Conservation (phyloP, 92 coral and sea anemone species). For the Epizoanthus rinbou region DNA sequence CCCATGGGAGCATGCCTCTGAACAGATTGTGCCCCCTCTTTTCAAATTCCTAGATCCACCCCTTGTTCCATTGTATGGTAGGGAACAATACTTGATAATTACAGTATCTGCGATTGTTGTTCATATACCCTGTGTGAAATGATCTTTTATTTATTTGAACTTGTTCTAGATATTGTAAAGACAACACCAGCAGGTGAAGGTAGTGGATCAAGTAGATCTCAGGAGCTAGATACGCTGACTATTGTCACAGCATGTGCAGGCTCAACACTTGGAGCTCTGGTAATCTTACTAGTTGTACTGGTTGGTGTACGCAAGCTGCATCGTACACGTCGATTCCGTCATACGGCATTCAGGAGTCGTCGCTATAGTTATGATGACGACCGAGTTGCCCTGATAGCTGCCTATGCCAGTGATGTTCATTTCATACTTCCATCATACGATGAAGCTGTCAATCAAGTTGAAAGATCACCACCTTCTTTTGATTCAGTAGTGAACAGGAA, state of each 20-base stretch:
- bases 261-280: conserved; percentile 91
- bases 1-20: no score
- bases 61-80: no score
- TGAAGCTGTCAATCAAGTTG: conserved; percentile 89
- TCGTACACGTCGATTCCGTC: conserved; percentile 84
- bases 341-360: conserved; percentile 63
- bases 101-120: neutral
- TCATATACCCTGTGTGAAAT: neutral
- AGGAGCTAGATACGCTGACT: conserved; percentile 84
- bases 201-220: neutral
- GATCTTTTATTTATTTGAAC: neutral
- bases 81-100: no score
- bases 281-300: conserved; percentile 75
- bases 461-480: conserved; percentile 87
- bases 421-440: conserved; percentile 93
- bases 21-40: no score
- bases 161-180: no score
- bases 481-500: conserved; percentile 63
- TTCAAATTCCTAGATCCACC: no score
- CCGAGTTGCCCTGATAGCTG: conserved; percentile 81
- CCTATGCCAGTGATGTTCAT: conserved; percentile 86
- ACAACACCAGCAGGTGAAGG: neutral
- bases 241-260: conserved; percentile 96
- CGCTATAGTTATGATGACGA: conserved; percentile 90
- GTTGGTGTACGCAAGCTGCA: conserved; percentile 89